Percentiles rank a stretch among this genome's conserved stretches.
phyloP scores from a whole-genome alignment of 2,888 invertebrate species.

The Acanthosepion esculentum region DNA sequence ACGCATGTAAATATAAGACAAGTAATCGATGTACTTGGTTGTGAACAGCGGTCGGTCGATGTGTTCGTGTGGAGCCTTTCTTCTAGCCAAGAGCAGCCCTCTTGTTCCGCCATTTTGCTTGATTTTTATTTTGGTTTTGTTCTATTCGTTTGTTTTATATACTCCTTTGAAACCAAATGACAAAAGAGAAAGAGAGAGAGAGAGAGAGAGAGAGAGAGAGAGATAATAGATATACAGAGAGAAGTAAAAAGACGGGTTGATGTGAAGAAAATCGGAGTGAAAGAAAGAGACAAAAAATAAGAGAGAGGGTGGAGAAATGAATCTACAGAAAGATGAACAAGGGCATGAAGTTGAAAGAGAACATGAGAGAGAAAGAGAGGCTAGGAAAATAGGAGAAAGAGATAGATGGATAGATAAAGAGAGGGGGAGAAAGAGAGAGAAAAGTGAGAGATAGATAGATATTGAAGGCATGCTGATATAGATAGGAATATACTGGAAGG shows the following conservation, averaged over 20 bases:
- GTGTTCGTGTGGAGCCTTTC: not conserved
- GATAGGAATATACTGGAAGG: no score
- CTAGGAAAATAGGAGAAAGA: no score
- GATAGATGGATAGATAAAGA: no score
- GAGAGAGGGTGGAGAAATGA: not conserved
- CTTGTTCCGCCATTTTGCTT: not conserved
- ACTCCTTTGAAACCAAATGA: not conserved
- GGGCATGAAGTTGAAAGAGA: not conserved
- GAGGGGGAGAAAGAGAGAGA: no score
- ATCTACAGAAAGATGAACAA: not conserved
- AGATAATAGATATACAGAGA: not conserved
- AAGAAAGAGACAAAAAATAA: not conserved
- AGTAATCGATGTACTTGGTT: not conserved
- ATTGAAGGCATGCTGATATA: no score
- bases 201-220: not conserved
- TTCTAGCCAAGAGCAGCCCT: not conserved
- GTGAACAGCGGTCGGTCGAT: slow-evolving; percentile 2
- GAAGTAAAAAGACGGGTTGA: not conserved
- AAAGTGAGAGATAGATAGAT: no score
- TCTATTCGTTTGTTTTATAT: no score
- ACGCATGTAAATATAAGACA: not conserved
- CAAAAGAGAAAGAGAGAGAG: not conserved
- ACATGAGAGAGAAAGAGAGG: not conserved
- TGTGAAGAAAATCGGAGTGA: not conserved
- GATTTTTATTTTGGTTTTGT: not conserved